Percentiles rank a stretch among this genome's conserved stretches.
phyloP scores from a whole-genome alignment of 2,113 vertebrate species.

The Odocoileus virginianus region DNA sequence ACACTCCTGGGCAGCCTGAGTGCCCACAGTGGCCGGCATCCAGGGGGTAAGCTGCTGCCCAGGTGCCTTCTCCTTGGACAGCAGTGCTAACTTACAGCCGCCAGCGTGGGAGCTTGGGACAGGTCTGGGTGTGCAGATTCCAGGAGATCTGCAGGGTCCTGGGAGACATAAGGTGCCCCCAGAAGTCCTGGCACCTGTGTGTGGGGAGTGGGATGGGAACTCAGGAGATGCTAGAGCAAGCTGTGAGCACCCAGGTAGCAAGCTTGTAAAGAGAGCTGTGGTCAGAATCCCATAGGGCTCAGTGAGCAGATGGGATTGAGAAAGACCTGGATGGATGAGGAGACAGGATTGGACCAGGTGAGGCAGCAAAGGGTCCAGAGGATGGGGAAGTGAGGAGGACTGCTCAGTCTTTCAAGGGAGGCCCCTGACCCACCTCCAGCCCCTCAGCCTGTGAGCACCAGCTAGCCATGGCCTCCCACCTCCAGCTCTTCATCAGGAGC shows the following conservation, averaged over 20 bases:
- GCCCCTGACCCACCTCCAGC: background rate
- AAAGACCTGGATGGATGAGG: background rate
- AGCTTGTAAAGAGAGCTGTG: background rate
- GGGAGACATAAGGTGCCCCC: background rate
- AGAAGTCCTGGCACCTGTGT: background rate
- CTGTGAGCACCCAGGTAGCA: too few relatives aligned
- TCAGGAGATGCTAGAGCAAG: background rate
- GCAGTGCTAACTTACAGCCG: too few relatives aligned
- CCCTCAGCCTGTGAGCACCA: background rate
- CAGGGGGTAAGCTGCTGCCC: background rate
- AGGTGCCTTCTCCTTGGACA: background rate
- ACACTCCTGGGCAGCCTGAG: background rate
- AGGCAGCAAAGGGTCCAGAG: background rate
- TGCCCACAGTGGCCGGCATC: background rate
- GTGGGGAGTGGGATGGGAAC: background rate
- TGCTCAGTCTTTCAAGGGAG: background rate
- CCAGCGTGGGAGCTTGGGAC: fast-evolving
- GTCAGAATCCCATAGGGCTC: background rate
- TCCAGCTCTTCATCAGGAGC: background rate
- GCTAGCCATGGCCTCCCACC: background rate
- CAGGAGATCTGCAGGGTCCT: background rate
- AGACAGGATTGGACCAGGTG: background rate
- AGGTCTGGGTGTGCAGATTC: background rate
- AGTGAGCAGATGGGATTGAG: background rate
- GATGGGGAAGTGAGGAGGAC: background rate